Evolutionary conservation across 2,113 vertebrate species (phyloP), one percentile per base, ranked within the genome.

Genomic region (Rynchops niger): DNA sequence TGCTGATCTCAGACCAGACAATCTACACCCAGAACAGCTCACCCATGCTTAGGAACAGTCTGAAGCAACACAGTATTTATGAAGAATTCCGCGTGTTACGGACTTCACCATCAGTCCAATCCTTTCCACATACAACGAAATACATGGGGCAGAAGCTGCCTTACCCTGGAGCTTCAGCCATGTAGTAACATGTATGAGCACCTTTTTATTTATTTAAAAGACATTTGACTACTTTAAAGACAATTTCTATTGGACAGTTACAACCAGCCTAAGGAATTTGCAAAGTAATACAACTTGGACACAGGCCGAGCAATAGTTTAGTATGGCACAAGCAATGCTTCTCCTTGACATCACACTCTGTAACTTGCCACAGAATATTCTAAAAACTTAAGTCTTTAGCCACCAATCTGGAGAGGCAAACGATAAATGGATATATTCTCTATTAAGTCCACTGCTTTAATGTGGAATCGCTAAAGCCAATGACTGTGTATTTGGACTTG

Each of bases 81-180:
- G 27, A 69, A 58, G 34, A 63, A 79, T 34, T 58, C 20, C 2
- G 1, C 2, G 3, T 7, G 14, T 66, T 34, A 43, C 0, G 5
- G 30, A 8, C 47, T 73, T 55, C 27, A 38, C 11, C 15, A 14
- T 36, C 43, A 15, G 53, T 27, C 53, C 77, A n/a, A 14, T 30
- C 42, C 16, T 38, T 61, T 40, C 74, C 34, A 52, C 11, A 1
- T 6, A 21, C 1, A 11, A 36, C 42, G 25, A 58, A 36, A 58
- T 30, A 56, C 4, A 13, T 0, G 5, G n/a, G 36, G 88, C 42
- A 67, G 72, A 81, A 49, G 32, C 63, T 80, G 82, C 32, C 50
- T 63, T 14, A 22, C 4, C 15, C 50, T 58, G 9, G 9, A 29
- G 43, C n/a, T 53, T 52, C 5, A 22, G 12, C 47, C 18, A 6